These are phyloP conservation scores for Lagocephalus sceleratus DNA, from an alignment of 2,797 vertebrate genomes.

Conservation along the genomic window DNA sequence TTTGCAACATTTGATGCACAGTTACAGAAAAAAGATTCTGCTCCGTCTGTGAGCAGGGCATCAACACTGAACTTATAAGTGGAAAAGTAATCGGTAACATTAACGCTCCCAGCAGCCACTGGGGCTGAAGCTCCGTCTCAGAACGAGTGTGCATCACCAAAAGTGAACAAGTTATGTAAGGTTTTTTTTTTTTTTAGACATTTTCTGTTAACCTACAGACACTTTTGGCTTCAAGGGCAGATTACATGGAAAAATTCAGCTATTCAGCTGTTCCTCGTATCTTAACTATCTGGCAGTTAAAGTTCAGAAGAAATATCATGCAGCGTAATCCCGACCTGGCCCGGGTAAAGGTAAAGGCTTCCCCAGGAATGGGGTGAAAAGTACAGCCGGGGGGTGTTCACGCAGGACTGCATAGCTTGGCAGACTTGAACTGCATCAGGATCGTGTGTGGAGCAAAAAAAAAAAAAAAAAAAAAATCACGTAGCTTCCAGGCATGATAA, in stretches of 20 bases:
- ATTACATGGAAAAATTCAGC: constrained; percentile 22
- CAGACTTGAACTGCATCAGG: background rate
- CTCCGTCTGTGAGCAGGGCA: no score
- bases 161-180: constrained; percentile 1
- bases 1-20: no score
- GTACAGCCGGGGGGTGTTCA: background rate
- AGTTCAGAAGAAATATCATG: constrained; percentile 43
- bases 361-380: constrained; percentile 18
- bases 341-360: constrained; percentile 43
- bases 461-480: no score
- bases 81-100: no score
- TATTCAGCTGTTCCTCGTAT: constrained; percentile 19
- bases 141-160: constrained; percentile 1
- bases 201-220: constrained; percentile 13
- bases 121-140: no score
- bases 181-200: background rate
- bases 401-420: constrained; percentile 19
- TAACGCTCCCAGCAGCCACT: no score
- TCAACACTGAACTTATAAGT: no score
- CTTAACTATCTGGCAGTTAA: constrained; percentile 31
- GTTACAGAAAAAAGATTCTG: no score
- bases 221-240: constrained; percentile 43
- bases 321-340: constrained; percentile 49
- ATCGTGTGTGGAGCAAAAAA: no score
- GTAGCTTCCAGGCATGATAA: no score